phyloP scores from a whole-genome alignment of 2,113 vertebrate genomes.

The Ochotona curzoniae region DNA sequence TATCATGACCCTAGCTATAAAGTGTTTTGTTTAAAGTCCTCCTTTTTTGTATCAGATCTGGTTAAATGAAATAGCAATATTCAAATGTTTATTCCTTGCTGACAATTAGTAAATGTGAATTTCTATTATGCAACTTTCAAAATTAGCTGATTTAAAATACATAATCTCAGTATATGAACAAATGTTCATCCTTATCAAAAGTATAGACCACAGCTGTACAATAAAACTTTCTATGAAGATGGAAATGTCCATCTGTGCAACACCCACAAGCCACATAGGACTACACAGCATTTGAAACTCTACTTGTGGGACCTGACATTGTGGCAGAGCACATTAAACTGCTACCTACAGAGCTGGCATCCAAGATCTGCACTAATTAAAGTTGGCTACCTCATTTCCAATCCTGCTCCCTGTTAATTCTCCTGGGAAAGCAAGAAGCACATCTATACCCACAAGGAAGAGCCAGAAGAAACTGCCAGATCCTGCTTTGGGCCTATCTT shows the following conservation, averaged over 20 bases:
- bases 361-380: too few species aligned
- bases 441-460: too few species aligned
- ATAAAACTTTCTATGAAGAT: neutral
- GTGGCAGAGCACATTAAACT: too few species aligned
- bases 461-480: too few species aligned
- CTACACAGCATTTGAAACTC: slow-evolving; percentile 1
- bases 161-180: neutral
- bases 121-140: neutral
- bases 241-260: neutral
- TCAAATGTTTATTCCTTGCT: neutral
- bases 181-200: neutral
- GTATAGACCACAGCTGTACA: neutral
- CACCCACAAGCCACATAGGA: neutral
- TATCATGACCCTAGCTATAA: neutral
- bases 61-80: neutral
- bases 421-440: too few species aligned
- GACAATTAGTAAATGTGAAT: neutral
- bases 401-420: too few species aligned
- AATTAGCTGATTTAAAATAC: neutral
- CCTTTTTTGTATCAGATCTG: neutral
- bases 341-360: too few species aligned
- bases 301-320: neutral
- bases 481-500: too few species aligned
- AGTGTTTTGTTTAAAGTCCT: neutral
- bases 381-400: too few species aligned